Conservation (phyloP, 30 jellyfish, hydroid and myxozoan genomes). For the Hydractinia echinata region DNA sequence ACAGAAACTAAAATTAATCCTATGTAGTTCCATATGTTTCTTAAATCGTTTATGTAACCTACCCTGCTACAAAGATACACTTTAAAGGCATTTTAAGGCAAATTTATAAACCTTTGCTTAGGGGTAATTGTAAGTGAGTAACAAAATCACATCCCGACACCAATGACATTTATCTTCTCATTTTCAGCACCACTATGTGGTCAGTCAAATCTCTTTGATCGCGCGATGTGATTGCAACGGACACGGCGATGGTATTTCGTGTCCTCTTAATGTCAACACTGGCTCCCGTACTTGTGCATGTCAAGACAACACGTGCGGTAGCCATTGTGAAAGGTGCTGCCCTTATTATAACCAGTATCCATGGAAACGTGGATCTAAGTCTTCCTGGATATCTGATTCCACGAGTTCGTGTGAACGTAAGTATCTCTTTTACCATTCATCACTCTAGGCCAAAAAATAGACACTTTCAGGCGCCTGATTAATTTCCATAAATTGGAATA, state of each 20-base stretch:
- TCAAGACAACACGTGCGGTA: constrained; percentile 86
- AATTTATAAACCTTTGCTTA: no score
- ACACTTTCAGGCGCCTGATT: no score
- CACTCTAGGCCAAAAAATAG: no score
- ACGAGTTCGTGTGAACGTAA: constrained; percentile 86
- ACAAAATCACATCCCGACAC: no score
- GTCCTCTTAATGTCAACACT: constrained; percentile 68
- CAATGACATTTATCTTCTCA: background rate
- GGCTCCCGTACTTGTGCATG: constrained; percentile 77
- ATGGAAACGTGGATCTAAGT: constrained; percentile 72
- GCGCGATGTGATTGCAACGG: constrained; percentile 91
- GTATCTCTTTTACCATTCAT: background rate
- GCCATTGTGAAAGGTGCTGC: constrained; percentile 77
- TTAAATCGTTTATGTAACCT: no score
- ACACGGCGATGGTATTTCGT: constrained; percentile 79
- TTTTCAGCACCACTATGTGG: constrained; percentile 88
- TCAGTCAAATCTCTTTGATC: constrained; percentile 54
- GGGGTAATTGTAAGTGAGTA: no score
- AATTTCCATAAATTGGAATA: no score
- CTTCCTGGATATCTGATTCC: constrained; percentile 77
- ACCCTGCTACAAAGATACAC: no score
- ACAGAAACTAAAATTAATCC: no score
- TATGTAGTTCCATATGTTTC: no score
- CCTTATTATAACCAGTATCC: constrained; percentile 87
- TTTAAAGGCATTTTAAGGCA: no score